A percentile compares a stretch with the other conserved stretches of the same genome.
These are phyloP conservation scores for Atta colombica DNA, from an alignment of 1,140 invertebrate genomes.

Conservation along the genomic window DNA sequence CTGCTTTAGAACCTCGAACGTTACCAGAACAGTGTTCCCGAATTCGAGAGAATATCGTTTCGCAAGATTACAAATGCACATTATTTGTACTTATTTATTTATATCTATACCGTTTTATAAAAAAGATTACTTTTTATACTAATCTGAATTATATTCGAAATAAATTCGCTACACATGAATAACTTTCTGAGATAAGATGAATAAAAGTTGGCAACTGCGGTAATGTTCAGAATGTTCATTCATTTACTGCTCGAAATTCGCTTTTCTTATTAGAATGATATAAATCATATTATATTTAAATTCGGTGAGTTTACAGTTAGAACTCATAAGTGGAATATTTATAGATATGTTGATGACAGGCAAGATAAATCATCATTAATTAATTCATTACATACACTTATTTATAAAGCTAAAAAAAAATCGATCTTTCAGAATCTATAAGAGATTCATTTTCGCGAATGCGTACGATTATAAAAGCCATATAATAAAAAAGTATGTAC, in stretches of 20 bases:
- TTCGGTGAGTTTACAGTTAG: not conserved
- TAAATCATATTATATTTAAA: conserved; percentile 11
- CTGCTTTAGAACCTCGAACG: not conserved
- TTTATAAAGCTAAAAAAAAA: not conserved
- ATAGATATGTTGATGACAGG: not conserved
- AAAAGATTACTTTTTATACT: not conserved
- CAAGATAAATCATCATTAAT: not conserved
- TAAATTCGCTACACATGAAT: conserved; percentile 9
- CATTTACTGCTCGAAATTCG: not conserved
- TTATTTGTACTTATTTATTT: conserved; percentile 27
- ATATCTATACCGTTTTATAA: not conserved
- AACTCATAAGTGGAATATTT: not conserved
- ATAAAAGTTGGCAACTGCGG: not conserved
- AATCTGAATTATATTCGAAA: conserved; percentile 3
- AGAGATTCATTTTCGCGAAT: not conserved
- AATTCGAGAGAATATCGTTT: conserved; percentile 5
- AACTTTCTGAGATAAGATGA: not conserved
- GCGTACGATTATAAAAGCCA: not conserved
- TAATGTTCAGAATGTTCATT: not conserved
- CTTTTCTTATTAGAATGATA: not conserved
- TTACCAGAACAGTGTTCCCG: not conserved
- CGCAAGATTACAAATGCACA: not conserved
- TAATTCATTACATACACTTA: not conserved
- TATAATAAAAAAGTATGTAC: not conserved
- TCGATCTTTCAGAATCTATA: not conserved